Evolutionary conservation across 2,797 vertebrate genomes (phyloP), one percentile per base, ranked within the genome.

Genomic region (Florisuga fusca): DNA sequence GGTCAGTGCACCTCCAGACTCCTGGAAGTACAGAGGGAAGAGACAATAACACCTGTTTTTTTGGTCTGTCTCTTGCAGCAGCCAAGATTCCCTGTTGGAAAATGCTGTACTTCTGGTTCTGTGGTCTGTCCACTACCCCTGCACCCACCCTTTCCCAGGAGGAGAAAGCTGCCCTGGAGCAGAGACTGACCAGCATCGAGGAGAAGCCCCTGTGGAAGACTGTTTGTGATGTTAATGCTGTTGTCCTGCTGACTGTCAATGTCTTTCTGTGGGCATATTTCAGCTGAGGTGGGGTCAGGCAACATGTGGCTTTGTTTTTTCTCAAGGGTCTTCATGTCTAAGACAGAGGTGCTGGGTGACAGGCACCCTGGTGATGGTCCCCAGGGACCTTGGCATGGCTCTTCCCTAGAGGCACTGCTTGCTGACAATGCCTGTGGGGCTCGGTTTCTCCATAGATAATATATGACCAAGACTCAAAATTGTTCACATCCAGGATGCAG

Each of bases 251-350:
- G 64, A 82, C 97, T 22, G 34, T 98, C 50, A 99, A 99, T 15
- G 88, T 99, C 54, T 99, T 99, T 93, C 97, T 99, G 15, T 99
- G 99, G 99, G 99, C 99, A 1, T 99, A 99, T 88, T 99, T 99
- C 6, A 98, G 98, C 64, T 99, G 95, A 98, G 85, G 50, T 8
- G 48, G 27, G 25, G 3, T 46, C 51, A 45, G 68, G 27, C 27
- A 29, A 45, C 4, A 1, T 0, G 2, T 45, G 71, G 36, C 55
- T 91, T 85, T 59, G 75, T 15, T 66, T 82, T 64, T 64, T 74
- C n/a, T 77, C 58, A 29, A 27, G 9, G 10, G 15, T 48, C 48
- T 36, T 88, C 67, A 19, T 15, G 33, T 20, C 48, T 5, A 3
- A 57, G 43, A 16, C 13, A 10, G 69, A 63, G 34, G 25, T 1